phyloP scores from a whole-genome alignment of 2,113 vertebrate species.

The Pardalotus punctatus region DNA sequence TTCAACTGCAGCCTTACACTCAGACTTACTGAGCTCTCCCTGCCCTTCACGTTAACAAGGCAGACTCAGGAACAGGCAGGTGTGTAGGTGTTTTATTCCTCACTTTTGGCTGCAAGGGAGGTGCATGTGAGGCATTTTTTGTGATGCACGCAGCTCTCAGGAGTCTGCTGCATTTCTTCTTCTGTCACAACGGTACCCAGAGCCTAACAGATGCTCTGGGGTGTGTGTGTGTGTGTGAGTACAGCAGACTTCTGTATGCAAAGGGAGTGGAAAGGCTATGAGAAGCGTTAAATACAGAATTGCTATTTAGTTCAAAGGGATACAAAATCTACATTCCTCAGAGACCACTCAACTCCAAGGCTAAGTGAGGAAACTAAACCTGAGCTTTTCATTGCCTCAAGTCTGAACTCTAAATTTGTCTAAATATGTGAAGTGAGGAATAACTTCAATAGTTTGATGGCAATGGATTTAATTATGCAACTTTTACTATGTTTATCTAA shows the following conservation, averaged over 20 bases:
- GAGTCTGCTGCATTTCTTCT: not conserved
- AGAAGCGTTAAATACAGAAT: slow-evolving; percentile 40
- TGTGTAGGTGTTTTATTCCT: not conserved
- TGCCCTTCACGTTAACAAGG: not conserved
- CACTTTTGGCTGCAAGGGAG: not conserved
- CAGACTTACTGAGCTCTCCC: not conserved
- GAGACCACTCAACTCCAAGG: slow-evolving; percentile 34
- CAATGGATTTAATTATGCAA: slow-evolving; percentile 10
- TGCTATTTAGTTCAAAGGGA: slow-evolving; percentile 49
- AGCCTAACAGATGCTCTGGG: not conserved
- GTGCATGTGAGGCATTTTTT: not conserved
- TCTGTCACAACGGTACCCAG: not conserved
- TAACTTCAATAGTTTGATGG: not conserved
- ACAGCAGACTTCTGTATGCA: not conserved
- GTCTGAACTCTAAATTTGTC: slow-evolving; percentile 11
- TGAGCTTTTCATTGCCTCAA: slow-evolving; percentile 33
- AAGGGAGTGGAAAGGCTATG: not conserved
- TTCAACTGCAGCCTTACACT: not conserved
- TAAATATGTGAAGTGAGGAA: slow-evolving; percentile 19
- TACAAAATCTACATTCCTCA: slow-evolving; percentile 50
- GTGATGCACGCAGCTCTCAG: not conserved
- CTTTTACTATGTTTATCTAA: not conserved
- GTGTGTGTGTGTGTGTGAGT: not conserved
- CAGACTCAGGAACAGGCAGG: not conserved
- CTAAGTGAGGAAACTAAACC: slow-evolving; percentile 52